These are phyloP conservation scores for Monopis laevigella DNA, from an alignment of 2,888 invertebrate species.

Conservation along the genomic window DNA sequence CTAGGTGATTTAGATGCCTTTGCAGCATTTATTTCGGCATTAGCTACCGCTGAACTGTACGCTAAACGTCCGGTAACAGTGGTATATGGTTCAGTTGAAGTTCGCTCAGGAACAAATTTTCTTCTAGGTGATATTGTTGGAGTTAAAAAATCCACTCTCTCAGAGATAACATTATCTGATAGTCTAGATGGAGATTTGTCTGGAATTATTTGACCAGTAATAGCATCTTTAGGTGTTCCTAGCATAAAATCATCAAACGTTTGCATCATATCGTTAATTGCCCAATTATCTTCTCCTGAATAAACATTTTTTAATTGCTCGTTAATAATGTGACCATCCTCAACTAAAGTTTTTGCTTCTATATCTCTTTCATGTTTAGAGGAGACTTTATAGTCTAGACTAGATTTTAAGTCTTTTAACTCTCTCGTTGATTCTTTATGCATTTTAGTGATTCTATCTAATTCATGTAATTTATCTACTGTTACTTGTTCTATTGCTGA, in stretches of 20 bases:
- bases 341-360: constrained; percentile 67
- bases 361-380: constrained; percentile 60
- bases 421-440: constrained; percentile 83
- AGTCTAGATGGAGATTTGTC: constrained; percentile 71
- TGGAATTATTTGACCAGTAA: constrained; percentile 35
- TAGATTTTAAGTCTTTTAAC: constrained; percentile 78
- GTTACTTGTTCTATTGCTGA: constrained; percentile 80
- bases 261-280: constrained; percentile 72
- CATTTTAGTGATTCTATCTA: constrained; percentile 80
- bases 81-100: constrained; percentile 70
- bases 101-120: constrained; percentile 64
- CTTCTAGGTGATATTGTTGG: constrained; percentile 68
- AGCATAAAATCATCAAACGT: constrained; percentile 69
- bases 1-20: constrained; percentile 59
- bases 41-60: constrained; percentile 74
- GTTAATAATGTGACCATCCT: constrained; percentile 73
- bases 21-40: constrained; percentile 67
- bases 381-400: constrained; percentile 66
- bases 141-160: constrained; percentile 70
- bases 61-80: constrained; percentile 72
- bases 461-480: constrained; percentile 80
- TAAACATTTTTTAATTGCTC: constrained; percentile 76
- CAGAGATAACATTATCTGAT: constrained; percentile 70
- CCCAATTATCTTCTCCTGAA: constrained; percentile 74
- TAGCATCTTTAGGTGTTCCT: constrained; percentile 55